A percentile compares a stretch with the other conserved stretches of the same genome.
Evolutionary conservation across 2,113 vertebrate genomes (phyloP).

Genomic region (Stegastes partitus): DNA sequence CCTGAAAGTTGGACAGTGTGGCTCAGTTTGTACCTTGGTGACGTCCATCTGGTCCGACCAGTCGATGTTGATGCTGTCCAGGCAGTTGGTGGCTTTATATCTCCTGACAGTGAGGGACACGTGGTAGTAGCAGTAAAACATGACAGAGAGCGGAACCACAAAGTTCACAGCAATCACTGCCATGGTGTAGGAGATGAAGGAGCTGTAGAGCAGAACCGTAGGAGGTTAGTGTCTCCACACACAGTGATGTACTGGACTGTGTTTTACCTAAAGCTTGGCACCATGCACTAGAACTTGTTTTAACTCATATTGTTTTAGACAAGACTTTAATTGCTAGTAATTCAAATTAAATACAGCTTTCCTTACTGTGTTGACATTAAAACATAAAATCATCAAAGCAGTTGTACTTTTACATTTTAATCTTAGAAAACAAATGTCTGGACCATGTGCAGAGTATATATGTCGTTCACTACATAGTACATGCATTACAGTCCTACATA

Average conservation of each 20-base stretch:
- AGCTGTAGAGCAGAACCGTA: conserved; percentile 81
- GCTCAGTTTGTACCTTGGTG: conserved; percentile 88
- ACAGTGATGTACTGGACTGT: neutral
- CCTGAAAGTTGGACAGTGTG: neutral
- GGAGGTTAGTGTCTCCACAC: neutral
- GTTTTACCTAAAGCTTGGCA: no score
- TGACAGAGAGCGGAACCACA: conserved; percentile 90
- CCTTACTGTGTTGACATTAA: no score
- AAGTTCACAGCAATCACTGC: conserved; percentile 94
- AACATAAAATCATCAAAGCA: no score
- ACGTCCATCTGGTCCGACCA: conserved; percentile 97
- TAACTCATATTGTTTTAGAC: no score
- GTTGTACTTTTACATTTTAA: no score
- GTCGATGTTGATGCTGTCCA: conserved; percentile 86
- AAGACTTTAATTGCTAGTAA: no score
- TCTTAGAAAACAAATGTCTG: no score
- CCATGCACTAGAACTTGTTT: no score
- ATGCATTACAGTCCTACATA: no score
- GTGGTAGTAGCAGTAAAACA: conserved; percentile 98
- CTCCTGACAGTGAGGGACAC: conserved; percentile 88
- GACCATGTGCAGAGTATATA: no score
- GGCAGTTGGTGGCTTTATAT: conserved; percentile 82
- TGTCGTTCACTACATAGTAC: no score
- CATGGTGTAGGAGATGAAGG: conserved; percentile 97
- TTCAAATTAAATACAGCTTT: no score